phyloP scores from a whole-genome alignment of 2,113 vertebrate species.

The Seriola dumerili region DNA sequence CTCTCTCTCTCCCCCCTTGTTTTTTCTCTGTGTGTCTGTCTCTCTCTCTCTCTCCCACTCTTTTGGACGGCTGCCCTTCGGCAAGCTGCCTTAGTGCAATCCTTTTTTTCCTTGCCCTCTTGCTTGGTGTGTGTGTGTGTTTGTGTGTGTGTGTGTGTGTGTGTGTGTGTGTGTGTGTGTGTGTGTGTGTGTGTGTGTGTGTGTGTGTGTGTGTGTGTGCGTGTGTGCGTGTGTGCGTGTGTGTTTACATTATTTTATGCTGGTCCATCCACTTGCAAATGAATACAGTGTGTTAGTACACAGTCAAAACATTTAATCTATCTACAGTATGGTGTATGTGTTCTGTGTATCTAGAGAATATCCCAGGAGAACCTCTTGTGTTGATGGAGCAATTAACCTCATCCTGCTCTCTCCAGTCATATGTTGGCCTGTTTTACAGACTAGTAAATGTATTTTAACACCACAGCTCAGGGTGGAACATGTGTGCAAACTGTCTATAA shows the following conservation, averaged over 20 bases:
- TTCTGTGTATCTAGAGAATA: conserved; percentile 13
- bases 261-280: conserved; percentile 22
- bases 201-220: conserved; percentile 39
- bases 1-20: conserved; percentile 60
- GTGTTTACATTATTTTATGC: conserved; percentile 39
- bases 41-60: conserved; percentile 70
- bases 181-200: conserved; percentile 48
- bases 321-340: neutral
- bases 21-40: conserved; percentile 42
- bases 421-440: conserved; percentile 26
- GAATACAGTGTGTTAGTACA: conserved; percentile 36
- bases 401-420: conserved; percentile 36
- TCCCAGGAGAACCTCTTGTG: conserved; percentile 18
- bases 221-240: conserved; percentile 36
- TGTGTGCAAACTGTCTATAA: conserved; percentile 29
- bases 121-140: conserved; percentile 49
- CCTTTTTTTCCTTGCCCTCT: conserved; percentile 66
- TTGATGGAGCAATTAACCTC: conserved; percentile 54
- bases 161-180: conserved; percentile 40
- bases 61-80: conserved; percentile 83
- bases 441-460: conserved; percentile 11
- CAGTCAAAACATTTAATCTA: conserved; percentile 35
- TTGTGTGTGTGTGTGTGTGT: conserved; percentile 25
- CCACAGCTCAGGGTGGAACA: conserved; percentile 34
- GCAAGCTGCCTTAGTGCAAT: conserved; percentile 81